Evolutionary conservation across 2,888 invertebrate genomes (phyloP).

Genomic region (Onthophagus sagittarius): DNA sequence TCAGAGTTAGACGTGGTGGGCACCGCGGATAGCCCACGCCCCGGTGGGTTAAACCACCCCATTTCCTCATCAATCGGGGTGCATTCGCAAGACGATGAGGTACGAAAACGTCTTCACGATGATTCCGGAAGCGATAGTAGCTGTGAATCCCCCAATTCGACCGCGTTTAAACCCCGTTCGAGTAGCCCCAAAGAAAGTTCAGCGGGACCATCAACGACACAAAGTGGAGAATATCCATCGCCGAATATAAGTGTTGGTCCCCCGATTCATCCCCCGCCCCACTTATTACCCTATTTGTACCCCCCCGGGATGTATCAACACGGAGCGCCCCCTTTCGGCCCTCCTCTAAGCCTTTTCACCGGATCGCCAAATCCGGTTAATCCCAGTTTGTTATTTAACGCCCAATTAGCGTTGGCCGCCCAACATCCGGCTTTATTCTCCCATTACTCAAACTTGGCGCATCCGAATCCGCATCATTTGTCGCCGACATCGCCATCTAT

Average conservation of each 20-base stretch:
- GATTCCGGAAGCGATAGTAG: constrained; percentile 71
- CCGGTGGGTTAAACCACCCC: constrained; percentile 47
- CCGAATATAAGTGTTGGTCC: constrained; percentile 94
- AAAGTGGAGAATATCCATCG: constrained; percentile 66
- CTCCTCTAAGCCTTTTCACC: constrained; percentile 59
- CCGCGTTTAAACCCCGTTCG: constrained; percentile 45
- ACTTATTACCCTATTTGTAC: constrained; percentile 87
- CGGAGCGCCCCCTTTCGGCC: constrained; percentile 60
- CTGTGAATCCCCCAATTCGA: constrained; percentile 57
- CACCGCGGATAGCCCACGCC: constrained; percentile 76
- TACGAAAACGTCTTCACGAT: constrained; percentile 57
- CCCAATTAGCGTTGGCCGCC: constrained; percentile 82
- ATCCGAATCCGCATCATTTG: constrained; percentile 54
- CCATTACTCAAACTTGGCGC: constrained; percentile 63
- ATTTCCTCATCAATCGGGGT: neutral
- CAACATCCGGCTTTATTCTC: constrained; percentile 77
- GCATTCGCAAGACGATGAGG: constrained; percentile 55
- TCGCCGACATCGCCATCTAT: constrained; percentile 38
- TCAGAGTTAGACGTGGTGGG: constrained; percentile 89
- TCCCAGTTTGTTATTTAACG: constrained; percentile 82
- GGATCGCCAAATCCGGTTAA: constrained; percentile 69
- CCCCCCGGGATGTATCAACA: constrained; percentile 85
- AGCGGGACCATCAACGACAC: constrained; percentile 53
- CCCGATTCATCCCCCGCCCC: constrained; percentile 86
- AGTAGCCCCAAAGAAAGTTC: constrained; percentile 52